Evolutionary conservation across 2,113 vertebrate genomes (phyloP).

Genomic region (Camelus dromedarius): DNA sequence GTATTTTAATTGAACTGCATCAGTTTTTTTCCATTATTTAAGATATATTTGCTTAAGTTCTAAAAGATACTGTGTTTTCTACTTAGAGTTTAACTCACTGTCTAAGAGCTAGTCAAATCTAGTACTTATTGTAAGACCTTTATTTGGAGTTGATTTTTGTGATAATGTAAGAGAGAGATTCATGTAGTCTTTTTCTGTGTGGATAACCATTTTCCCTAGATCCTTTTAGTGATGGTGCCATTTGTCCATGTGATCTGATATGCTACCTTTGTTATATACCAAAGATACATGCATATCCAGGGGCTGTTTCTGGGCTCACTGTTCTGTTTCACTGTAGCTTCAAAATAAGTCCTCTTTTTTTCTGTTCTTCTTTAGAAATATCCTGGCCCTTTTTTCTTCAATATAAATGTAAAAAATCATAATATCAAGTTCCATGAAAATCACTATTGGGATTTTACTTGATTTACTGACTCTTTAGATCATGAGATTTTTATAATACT

Average conservation of each 20-base stretch:
- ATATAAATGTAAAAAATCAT: neutral
- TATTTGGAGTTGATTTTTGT: neutral
- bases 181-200: neutral
- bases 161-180: neutral
- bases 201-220: neutral
- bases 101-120: neutral
- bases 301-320: neutral
- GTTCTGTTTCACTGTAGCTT: neutral
- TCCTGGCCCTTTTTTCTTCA: neutral
- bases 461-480: neutral
- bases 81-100: neutral
- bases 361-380: conserved; percentile 1
- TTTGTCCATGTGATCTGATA: neutral
- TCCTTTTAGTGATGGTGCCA: neutral
- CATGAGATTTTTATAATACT: neutral
- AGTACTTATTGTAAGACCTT: neutral
- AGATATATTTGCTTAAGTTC: neutral
- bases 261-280: neutral
- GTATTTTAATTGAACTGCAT: neutral
- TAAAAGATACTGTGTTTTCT: neutral
- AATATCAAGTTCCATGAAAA: neutral
- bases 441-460: conserved; percentile 13
- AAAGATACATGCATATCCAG: neutral
- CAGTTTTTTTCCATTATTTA: neutral
- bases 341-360: neutral